phyloP scores from a whole-genome alignment of 2,888 invertebrate species.

The Spialia ferax region DNA sequence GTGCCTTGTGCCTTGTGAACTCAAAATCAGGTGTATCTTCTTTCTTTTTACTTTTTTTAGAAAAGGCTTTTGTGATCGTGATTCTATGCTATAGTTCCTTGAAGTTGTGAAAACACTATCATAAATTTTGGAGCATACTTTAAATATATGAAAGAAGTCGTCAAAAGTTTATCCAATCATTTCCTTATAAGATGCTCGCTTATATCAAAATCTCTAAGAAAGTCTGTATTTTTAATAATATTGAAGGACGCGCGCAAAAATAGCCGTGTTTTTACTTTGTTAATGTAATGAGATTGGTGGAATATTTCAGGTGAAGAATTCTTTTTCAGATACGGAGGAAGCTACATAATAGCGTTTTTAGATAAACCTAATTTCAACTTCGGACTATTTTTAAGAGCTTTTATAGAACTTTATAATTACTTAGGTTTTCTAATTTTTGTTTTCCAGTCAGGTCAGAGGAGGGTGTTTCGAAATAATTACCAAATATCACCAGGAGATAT shows the following conservation, averaged over 20 bases:
- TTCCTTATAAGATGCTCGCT: neutral
- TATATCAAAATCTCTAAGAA: neutral
- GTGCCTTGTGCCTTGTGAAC: too few relatives aligned
- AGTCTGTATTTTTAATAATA: neutral
- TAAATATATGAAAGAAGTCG: neutral
- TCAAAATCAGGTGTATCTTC: too few relatives aligned
- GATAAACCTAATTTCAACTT: neutral
- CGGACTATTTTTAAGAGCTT: neutral
- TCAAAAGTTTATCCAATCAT: neutral
- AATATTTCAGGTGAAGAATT: constrained; percentile 2
- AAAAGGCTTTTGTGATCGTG: too few relatives aligned
- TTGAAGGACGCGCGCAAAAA: neutral
- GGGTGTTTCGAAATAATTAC: too few relatives aligned
- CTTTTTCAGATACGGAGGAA: neutral
- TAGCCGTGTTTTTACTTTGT: neutral
- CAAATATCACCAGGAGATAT: too few relatives aligned
- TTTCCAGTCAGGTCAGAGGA: too few relatives aligned
- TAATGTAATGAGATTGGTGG: neutral
- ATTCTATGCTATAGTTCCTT: too few relatives aligned
- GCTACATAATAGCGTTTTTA: neutral
- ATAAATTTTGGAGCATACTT: neutral
- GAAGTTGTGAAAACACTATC: neutral
- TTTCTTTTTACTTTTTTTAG: too few relatives aligned
- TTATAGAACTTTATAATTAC: neutral
- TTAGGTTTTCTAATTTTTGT: too few relatives aligned